Evolutionary conservation across 1,140 invertebrate genomes (phyloP).

Genomic region (Gryon sp.): DNA sequence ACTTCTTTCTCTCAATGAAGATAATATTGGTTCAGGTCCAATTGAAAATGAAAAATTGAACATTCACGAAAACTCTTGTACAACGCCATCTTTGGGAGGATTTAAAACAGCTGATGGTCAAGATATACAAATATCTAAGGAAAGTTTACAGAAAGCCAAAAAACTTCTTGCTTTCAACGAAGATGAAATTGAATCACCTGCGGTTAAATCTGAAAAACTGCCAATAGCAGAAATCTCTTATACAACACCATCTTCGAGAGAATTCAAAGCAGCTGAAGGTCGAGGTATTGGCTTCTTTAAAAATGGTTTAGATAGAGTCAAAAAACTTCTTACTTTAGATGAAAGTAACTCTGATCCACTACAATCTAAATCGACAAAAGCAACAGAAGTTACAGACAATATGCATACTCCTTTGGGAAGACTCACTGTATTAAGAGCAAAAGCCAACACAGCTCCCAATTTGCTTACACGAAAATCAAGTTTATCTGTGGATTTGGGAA

Average conservation of each 20-base stretch:
- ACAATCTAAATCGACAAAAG: too few relatives aligned
- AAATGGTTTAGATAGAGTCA: slow-evolving; percentile 66
- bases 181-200: too few relatives aligned
- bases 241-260: background rate
- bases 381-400: too few relatives aligned
- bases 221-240: too few relatives aligned
- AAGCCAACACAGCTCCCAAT: slow-evolving; percentile 21
- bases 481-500: slow-evolving; percentile 65
- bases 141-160: too few relatives aligned
- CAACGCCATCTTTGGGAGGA: background rate
- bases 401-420: background rate
- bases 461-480: slow-evolving; percentile 47
- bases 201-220: background rate
- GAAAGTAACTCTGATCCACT: background rate
- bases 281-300: background rate
- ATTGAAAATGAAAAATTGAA: background rate
- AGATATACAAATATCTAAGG: background rate
- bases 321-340: slow-evolving; percentile 21
- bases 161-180: too few relatives aligned
- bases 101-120: slow-evolving; percentile 3
- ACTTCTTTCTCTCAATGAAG: too few relatives aligned
- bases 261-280: background rate
- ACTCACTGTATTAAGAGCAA: background rate
- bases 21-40: background rate
- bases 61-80: background rate